A percentile compares a stretch with the other conserved stretches of the same genome.
Conservation (phyloP, 2,113 vertebrate genomes). For the Isurus oxyrinchus region DNA sequence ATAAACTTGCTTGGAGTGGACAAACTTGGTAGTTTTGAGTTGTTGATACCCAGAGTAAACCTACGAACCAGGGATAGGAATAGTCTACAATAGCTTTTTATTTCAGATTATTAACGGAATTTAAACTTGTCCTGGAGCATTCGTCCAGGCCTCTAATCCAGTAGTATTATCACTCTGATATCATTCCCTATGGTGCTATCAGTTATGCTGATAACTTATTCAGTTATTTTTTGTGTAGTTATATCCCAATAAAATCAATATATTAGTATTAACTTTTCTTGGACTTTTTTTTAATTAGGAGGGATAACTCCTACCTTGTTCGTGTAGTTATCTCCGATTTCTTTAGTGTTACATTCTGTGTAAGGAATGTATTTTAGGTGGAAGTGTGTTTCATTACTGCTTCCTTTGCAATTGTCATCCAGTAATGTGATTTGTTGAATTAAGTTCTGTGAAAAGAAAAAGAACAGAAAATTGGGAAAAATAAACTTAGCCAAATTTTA, state of each 20-base stretch:
- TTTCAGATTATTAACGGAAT: too few relatives aligned
- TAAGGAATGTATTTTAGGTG: not conserved
- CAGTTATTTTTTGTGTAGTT: not conserved
- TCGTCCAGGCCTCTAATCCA: too few relatives aligned
- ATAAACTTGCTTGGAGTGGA: too few relatives aligned
- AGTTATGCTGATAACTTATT: not conserved
- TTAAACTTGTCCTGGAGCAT: too few relatives aligned
- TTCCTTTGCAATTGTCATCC: slow-evolving; percentile 22
- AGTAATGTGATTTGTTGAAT: slow-evolving; percentile 11
- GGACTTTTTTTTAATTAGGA: not conserved
- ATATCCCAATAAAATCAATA: not conserved
- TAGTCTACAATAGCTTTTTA: too few relatives aligned
- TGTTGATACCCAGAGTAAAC: too few relatives aligned
- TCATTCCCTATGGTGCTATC: too few relatives aligned
- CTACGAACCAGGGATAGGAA: too few relatives aligned
- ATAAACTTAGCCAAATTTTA: not conserved
- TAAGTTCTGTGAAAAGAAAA: not conserved
- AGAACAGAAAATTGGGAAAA: not conserved
- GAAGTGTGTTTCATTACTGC: slow-evolving; percentile 5
- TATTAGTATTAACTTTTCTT: not conserved
- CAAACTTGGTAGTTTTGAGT: too few relatives aligned
- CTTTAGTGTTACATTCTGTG: slow-evolving; percentile 21
- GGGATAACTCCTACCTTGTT: slow-evolving; percentile 5
- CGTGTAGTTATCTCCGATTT: not conserved
- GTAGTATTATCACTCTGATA: too few relatives aligned